Base-by-base conservation (phyloP, 2,888 invertebrate genomes). In the Drosophila neutralis region DNA sequence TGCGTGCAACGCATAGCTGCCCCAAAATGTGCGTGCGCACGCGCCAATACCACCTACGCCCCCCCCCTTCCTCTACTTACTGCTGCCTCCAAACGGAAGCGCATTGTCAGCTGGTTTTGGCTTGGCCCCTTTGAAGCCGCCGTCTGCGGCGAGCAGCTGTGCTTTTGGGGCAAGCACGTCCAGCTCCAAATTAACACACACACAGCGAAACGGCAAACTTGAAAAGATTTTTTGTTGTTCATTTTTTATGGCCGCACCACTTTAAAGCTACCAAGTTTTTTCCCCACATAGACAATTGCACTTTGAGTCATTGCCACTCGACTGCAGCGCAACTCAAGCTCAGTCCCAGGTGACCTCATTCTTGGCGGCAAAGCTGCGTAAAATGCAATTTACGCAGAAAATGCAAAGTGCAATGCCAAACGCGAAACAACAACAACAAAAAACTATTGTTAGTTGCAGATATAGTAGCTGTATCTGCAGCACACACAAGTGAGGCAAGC, bases 331-430 rank as follows among this genome's bases (percentile, higher is more conserved):
- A 33, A 52, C 60, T 24, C 45, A 48, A 60, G 60, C 58, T 54
- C 45, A 48, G 29, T 24, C 49, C 24, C 61, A 60, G 36, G 24
- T 83, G 89, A 82, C 90, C 89, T 63, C 82, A 71, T 77, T 87
- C 70, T 77, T 48, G 56, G 73, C 75, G 64, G 52, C 49, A 66
- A 54, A 27, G 73, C 78, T 69, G 89, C 86, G 78, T 80, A 52
- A 76, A 82, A 87, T 83, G 89, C 81, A 82, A 89, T 78, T 87
- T 85, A 75, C 75, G 79, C 78, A 78, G 60, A 70, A 65, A 51
- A 38, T 71, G 52, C 21, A 11, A 69, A 74, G 54, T 18, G 61
- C 77, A 83, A 80, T 60, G 69, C 65, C 77, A 80, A 86, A 68
- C 56, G 67, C 27, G 27, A 27, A 29, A 59, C 51, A 24, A 45